Base-by-base conservation (phyloP, 2,113 vertebrate species). In the Hyla sarda region DNA sequence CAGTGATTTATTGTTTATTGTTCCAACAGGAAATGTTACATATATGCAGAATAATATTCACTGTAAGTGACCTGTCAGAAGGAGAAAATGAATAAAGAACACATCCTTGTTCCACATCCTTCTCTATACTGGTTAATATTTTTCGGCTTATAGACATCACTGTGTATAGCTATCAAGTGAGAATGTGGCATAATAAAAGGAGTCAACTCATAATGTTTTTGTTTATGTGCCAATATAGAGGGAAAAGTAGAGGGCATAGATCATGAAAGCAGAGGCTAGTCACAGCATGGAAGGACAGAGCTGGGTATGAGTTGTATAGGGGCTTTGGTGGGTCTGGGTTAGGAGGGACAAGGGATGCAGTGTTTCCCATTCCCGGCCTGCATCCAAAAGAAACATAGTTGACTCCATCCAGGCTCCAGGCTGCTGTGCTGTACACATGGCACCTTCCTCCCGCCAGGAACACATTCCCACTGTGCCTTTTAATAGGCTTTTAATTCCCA, bases 401-500 rank as follows among this genome's bases (percentile, higher is more conserved):
- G 77, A 82, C 85, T 86, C 77, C 85, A 54, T 41, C 60, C 77
- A 56, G 85, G 85, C 85, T 86, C 78, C 85, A 86, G 85, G 77
- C 78, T 86, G 77, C 85, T 86, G 85, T 82, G 74, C 85, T 86
- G 78, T 86, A 86, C 78, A 86, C 85, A 86, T 82, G 78, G 77
- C 85, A 82, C 77, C 85, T 86, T 82, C 85, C 78, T 86, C 85
- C 76, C 50, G 85, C 85, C 85, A 81, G 77, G 67, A 86, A 86
- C 85, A 86, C 85, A 86, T 86, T 86, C 85, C 77, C 85, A 86
- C 85, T 86, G 77, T 86, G 67, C 85, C 67, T 86, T 86, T 86
- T 86, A 86, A 86, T 86, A 86, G 85, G 85, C 85, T 81, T 86
- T 86, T 86, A 86, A 86, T 86, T 86, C 85, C 78, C 78, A 86